Evolutionary conservation across 2,888 invertebrate species (phyloP), one percentile per base, ranked within the genome.

Genomic region (Ommatoiulus sabulosus): DNA sequence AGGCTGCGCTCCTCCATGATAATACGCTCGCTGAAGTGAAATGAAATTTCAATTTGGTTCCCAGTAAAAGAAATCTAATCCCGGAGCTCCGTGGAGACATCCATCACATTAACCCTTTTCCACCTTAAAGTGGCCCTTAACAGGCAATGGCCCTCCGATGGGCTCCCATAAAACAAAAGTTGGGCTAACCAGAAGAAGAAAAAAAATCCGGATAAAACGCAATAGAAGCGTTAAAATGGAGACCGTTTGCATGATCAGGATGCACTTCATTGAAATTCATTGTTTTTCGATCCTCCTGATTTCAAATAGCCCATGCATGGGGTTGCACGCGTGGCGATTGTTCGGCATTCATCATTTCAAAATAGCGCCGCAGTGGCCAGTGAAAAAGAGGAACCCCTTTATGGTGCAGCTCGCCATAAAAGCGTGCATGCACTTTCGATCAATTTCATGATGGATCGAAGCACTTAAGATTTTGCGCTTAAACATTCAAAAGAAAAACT

Each of bases 11-110:
- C 63, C 63, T 63, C 63, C 63, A 20, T 63, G 63, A 63, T 63
- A 63, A 63, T 63, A 63, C 63, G 63, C n/a, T 20, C 20, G 63
- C 7, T 63, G 63, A 63, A 63, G 63, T 63, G 63, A 63, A 63
- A 63, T 63, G 63, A 63, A 63, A 63, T 63, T 63, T 63, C 63
- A 63, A 63, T 63, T 63, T 63, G 63, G 63, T 63, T 63, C 63
- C 63, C 63, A 63, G 63, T 63, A 63, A 63, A 63, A 63, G 63
- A 63, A 63, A 63, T 63, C 63, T 63, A 63, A 63, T 63, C 63
- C 63, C 63, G n/a, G 5, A 63, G 63, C 63, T 63, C 20, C 63
- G 8, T 20, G n/a, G 63, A 63, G 63, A 63, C 63, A 63, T 63
- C 63, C 63, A 63, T 63, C 63, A 63, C 63, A 63, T 63, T 63